Conservation (phyloP, 2,113 vertebrate species). For the Phalacrocorax brasilianus region DNA sequence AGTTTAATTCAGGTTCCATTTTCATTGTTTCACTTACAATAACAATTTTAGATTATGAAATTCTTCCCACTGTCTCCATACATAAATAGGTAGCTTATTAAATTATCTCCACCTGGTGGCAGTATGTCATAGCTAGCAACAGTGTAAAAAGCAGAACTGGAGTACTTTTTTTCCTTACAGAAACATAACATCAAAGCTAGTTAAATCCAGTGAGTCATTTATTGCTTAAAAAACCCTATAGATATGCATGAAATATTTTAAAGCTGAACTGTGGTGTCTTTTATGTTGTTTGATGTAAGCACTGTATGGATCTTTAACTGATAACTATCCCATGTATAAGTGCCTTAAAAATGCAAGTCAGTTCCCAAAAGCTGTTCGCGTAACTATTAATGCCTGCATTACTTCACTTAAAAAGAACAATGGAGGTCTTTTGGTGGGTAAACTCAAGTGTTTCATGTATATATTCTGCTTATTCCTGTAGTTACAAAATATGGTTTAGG, state of each 20-base stretch:
- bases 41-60: neutral
- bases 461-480: neutral
- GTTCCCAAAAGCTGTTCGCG: neutral
- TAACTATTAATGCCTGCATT: neutral
- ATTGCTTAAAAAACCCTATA: neutral
- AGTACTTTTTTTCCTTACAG: neutral
- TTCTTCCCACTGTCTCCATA: neutral
- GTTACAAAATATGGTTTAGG: constrained; percentile 1
- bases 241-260: neutral
- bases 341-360: neutral
- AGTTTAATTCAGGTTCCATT: neutral
- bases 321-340: neutral
- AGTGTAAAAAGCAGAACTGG: neutral
- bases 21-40: neutral
- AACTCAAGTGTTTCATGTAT: neutral
- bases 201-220: neutral
- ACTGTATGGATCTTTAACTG: neutral
- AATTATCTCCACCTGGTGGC: constrained; percentile 63
- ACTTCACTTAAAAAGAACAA: neutral
- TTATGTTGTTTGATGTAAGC: neutral
- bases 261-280: neutral
- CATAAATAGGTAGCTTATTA: neutral
- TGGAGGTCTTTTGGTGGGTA: neutral
- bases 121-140: constrained; percentile 47
- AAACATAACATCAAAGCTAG: neutral